Evolutionary conservation across 2,113 vertebrate genomes (phyloP).

Genomic region (Fulica atra): DNA sequence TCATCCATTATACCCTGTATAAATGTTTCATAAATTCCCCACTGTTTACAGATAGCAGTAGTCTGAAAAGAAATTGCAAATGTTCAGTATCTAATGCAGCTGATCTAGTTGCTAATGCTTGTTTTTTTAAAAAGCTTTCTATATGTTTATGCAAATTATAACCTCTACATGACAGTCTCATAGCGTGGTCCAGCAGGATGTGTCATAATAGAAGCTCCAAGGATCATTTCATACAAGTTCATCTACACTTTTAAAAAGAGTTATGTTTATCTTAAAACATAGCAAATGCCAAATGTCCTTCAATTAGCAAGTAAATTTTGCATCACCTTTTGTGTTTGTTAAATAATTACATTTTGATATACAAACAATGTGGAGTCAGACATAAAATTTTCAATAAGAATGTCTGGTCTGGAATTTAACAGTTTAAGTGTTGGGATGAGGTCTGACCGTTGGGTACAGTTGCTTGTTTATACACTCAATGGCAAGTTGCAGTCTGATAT

Average conservation of each 20-base stretch:
- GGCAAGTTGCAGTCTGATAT: neutral
- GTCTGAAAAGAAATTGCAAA: constrained; percentile 14
- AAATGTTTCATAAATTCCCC: constrained; percentile 50
- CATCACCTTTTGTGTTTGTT: neutral
- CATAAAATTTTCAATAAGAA: neutral
- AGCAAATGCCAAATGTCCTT: neutral
- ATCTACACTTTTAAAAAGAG: neutral
- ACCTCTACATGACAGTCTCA: neutral
- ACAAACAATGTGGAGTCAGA: neutral
- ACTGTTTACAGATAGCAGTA: constrained; percentile 9
- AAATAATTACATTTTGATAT: neutral
- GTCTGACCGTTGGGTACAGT: neutral
- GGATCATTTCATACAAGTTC: neutral
- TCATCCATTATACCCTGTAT: neutral
- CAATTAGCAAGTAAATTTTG: neutral
- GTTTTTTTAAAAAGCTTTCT: neutral
- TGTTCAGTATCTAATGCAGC: neutral
- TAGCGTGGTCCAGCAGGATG: neutral
- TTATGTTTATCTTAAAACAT: neutral
- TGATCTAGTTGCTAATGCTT: neutral
- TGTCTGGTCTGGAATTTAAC: neutral
- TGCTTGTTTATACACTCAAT: neutral
- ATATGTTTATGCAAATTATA: constrained; percentile 9
- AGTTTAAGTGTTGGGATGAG: neutral
- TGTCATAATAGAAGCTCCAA: neutral